Base-by-base conservation (phyloP, 2,113 vertebrate species). In the Paratilapia polleni region DNA sequence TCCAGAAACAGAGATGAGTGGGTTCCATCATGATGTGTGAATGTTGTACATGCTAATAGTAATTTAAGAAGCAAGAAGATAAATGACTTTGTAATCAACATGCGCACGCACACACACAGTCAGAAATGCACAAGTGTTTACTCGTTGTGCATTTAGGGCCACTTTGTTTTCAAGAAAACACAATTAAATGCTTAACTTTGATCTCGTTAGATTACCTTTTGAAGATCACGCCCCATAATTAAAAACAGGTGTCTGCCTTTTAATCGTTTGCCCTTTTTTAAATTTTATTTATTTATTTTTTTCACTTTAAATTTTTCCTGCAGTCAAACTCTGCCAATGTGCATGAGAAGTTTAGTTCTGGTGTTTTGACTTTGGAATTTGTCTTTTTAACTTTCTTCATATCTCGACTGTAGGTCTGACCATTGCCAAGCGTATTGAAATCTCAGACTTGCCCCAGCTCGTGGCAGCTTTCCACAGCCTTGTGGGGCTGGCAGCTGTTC, bases 381-480 rank as follows among this genome's bases (percentile, higher is more conserved):
- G 38, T 43, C 22, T 31, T 19, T 20, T 57, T 11, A n/a, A 38
- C 66, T 31, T 31, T 62, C 41, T 57, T 70, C 12, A 14, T 38
- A 78, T 78, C 19, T 38, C 4, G 2, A n/a, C 77, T 80, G n/a
- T 78, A 97, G 96, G 96, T 94, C 90, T 96, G 90, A 96, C 94
- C 28, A 96, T 96, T 86, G 95, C 95, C 87, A 97, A 97, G 93
- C 94, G 94, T 76, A 97, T 94, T 58, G 94, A 97, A 94, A 96
- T 96, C 88, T 92, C 94, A 41, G 96, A 96, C 89, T 91, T 97
- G 93, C 94, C 94, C 15, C 96, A 96, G 94, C 91, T 96, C 31
- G 96, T 97, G 88, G 95, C 96, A 43, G 95, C 94, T 57, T 98
- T 98, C 94, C 96, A 96, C 86, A 95, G 95, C 93, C 95, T 97